Evolutionary conservation across 37 sponge, comb jelly and placozoan species (phyloP), one percentile per base, ranked within the genome.

Genomic region (Chondrilla cf. caribensis): DNA sequence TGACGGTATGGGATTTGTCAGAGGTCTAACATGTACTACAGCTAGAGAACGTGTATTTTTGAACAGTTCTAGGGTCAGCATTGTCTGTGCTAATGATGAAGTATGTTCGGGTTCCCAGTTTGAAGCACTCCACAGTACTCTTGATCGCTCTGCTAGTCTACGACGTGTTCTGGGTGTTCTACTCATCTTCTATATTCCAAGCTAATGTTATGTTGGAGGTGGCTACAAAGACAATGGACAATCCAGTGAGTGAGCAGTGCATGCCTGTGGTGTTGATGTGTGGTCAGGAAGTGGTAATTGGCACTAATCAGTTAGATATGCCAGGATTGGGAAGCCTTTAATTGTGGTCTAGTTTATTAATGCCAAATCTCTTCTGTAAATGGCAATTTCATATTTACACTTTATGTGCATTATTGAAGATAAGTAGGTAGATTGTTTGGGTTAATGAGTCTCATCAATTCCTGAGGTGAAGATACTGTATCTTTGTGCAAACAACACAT

Each of bases 101-200:
- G 54, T 85, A 82, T 29, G 55, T 92, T 0, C 54, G 89, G 41
- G 80, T 92, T 19, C 87, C 92, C 22, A 92, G 86, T 58, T 64
- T 92, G 7, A 82, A 83, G 62, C 71, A 88, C 22, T 81, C 92
- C 33, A 82, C 92, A 2, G 42, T 85, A 38, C 89, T 92, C 17
- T 83, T 92, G 0, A 25, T 84, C 0, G 82, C 72, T 7, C 82
- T 92, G 3, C 80, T 92, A 36, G 36, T 88, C 44, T 92, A 92
- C 36, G 92, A 92, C 79, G 84, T 92, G 24, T 92, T 88, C 60
- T 92, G 92, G 92, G 88, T 92, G 4, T 92, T 92, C 70, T 85
- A 54, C 54, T 92, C 92, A 7, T 77, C 88, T 3, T 82, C 86
- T 0, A 79, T 92, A 17, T 92, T 92, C 70, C 33, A 88, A 11